Base-by-base conservation (phyloP, 2,113 vertebrate genomes). In the Sylvietta virens region DNA sequence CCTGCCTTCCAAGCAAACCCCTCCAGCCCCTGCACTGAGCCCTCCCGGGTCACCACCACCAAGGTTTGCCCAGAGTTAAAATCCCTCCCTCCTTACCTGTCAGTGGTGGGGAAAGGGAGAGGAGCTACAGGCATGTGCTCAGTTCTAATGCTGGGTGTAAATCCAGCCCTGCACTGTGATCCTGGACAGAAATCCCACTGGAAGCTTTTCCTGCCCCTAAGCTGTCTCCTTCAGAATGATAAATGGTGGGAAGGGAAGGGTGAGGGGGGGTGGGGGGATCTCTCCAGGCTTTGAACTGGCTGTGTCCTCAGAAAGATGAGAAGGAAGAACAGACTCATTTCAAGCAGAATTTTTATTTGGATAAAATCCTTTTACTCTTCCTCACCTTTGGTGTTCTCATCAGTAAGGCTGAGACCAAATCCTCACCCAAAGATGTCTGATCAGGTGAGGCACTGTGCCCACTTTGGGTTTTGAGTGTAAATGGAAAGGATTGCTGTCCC, bases 141-240 rank as follows among this genome's bases (percentile, higher is more conserved):
- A 2, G 72, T 18, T 57, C 47, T 67, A 21, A 57, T 44, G 28
- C 83, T 24, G 79, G 20, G 51, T 56, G 66, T 92, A 95, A 98
- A 94, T 93, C 95, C 93, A 67, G 92, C 27, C 92, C 83, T 97
- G 74, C 47, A 66, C 80, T 51, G 44, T 98, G 98, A 98, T 86
- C 95, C 95, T 97, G 95, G n/a, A n/a, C 98, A 98, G 98, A 98
- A 98, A 98, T 96, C 98, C 97, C 98, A 72, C 69, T 85, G 98
- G 96, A 98, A 95, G 85, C 30, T 95, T 96, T 95, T 86, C 84
- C 88, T 88, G 97, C 96, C 87, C 95, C 97, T 92, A 47, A 92
- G 77, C 97, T 97, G 97, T 96, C 97, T 96, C 76, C 94, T 97
- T 97, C 94, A 97, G 91, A n/a, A 94, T 98, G 98, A 98, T 97